Percentiles rank a stretch among this genome's conserved stretches.
Conservation (phyloP, 2,797 vertebrate genomes). For the Urocyon cinereoargenteus region DNA sequence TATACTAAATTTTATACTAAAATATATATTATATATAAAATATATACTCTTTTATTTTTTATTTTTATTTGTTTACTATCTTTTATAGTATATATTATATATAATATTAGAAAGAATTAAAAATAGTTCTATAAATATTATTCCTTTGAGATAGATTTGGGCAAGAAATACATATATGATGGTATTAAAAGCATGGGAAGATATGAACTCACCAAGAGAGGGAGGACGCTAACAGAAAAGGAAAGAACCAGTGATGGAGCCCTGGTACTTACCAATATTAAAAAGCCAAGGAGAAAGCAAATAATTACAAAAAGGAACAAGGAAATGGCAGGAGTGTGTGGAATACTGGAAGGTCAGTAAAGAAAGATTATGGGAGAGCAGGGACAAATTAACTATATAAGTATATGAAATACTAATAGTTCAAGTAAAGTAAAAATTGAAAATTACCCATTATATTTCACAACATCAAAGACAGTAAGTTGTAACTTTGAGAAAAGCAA, state of each 20-base stretch:
- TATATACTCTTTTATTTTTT: too few relatives aligned
- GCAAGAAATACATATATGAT: neutral
- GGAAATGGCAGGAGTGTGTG: neutral
- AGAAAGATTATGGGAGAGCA: neutral
- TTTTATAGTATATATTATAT: too few relatives aligned
- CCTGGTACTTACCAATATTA: neutral
- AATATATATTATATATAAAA: too few relatives aligned
- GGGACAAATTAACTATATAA: neutral
- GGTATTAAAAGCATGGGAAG: neutral
- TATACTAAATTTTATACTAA: too few relatives aligned
- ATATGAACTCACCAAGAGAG: neutral
- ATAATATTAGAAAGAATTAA: neutral
- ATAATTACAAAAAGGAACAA: neutral
- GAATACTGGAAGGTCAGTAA: neutral
- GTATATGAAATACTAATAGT: neutral
- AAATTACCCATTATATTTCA: neutral
- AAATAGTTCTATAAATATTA: neutral
- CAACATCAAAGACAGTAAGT: neutral
- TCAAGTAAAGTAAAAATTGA: neutral
- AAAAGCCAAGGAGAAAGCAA: neutral
- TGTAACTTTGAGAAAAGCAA: neutral
- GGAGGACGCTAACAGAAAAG: neutral
- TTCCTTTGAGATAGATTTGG: neutral
- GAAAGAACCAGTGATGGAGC: neutral
- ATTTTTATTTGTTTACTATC: too few relatives aligned